phyloP scores from a whole-genome alignment of 2,113 vertebrate species.

The Rhizomys pruinosus region DNA sequence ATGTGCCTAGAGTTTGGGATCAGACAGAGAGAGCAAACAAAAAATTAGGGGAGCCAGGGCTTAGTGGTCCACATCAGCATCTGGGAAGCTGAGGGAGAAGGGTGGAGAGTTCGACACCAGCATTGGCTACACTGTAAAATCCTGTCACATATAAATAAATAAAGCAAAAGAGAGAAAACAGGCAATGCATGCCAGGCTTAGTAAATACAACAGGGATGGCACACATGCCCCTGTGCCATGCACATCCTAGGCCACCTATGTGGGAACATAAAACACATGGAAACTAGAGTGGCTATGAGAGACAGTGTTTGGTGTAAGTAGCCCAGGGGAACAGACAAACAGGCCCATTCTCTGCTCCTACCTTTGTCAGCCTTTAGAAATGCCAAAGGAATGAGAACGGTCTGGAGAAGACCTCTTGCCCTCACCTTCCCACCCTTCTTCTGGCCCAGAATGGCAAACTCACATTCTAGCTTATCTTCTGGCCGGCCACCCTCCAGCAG shows the following conservation, averaged over 20 bases:
- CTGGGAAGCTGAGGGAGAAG: background rate
- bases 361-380: conserved; percentile 22
- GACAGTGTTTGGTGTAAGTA: background rate
- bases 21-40: conserved; percentile 13
- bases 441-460: conserved; percentile 78
- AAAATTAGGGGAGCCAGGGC: background rate
- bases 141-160: background rate
- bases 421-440: background rate
- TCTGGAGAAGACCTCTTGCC: background rate
- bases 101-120: background rate
- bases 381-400: conserved; percentile 47
- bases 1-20: background rate
- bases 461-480: conserved; percentile 94
- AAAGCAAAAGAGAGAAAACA: background rate
- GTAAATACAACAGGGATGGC: background rate
- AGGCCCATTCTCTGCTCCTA: conserved; percentile 13
- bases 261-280: background rate
- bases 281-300: background rate
- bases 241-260: background rate
- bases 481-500: conserved; percentile 93
- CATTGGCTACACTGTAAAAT: background rate
- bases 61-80: background rate
- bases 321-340: conserved; percentile 45
- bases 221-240: background rate
- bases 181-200: background rate